Base-by-base conservation (phyloP, 2,113 vertebrate species). In the Paradoxurus hermaphroditus region DNA sequence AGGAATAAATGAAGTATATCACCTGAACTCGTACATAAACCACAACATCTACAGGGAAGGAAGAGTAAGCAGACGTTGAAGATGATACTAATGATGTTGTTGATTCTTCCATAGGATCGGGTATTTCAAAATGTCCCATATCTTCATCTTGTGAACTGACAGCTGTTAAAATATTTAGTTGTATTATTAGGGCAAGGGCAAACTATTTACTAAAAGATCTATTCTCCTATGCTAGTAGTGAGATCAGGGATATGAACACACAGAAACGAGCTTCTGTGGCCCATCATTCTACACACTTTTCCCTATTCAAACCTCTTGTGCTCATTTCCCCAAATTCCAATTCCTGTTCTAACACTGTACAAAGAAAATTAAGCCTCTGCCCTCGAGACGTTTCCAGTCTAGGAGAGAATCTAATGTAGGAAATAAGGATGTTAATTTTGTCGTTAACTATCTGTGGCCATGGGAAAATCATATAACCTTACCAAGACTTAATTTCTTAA, bases 21-120 rank as follows among this genome's bases (percentile, higher is more conserved):
- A 99, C 99, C 99, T 99, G 99, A 89, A 99, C 99, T 98, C 99
- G 98, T 90, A 99, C 99, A 34, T 99, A 99, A 86, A 99, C 99
- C 2, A 99, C 99, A 78, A 99, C 99, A 49, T 99, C 99, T 68
- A 99, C 99, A 4, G 99, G 99, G 96, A 99, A 99, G 78, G 99
- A 99, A 70, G 99, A 99, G 97, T 99, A 99, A 4, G 99, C 99
- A 4, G 99, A 99, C 0, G 99, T 99, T 8, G 99, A 99, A 7
- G 99, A 99, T 0, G 99, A 99, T 23, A 99, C 99, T 87, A 99
- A 97, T 1, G 99, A 99, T 51, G 99, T 99, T 92, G 99, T 99
- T 13, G 99, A 99, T 92, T 99, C 99, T 95, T 99, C 99, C 89
- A 99, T 97, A 1, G 99, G 99, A 70, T 99, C 99, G 36, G 99